Conservation (phyloP, 2,888 invertebrate species). For the Mactromeris polynyma region DNA sequence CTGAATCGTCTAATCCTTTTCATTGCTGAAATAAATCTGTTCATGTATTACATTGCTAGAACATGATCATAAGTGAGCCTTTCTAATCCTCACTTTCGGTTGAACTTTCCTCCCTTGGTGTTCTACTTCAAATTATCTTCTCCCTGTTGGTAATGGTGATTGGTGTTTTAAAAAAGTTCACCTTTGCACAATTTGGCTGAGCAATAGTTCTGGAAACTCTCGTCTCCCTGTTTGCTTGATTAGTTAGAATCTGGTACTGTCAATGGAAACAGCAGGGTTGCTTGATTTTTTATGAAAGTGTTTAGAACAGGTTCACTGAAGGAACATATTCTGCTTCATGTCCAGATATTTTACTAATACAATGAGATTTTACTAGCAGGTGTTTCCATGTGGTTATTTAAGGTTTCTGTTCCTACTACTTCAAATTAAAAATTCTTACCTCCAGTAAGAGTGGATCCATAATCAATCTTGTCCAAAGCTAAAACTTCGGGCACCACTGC, state of each 20-base stretch:
- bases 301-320: neutral
- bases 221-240: neutral
- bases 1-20: no score
- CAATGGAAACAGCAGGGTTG: neutral
- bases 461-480: neutral
- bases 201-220: neutral
- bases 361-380: neutral
- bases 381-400: neutral
- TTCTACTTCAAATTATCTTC: neutral
- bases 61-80: no score
- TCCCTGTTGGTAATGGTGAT: neutral
- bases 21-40: no score
- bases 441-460: no score
- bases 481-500: neutral
- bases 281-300: neutral
- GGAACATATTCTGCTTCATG: neutral
- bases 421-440: no score
- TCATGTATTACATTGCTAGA: no score
- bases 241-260: slow-evolving; percentile 3
- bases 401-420: no score
- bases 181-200: neutral
- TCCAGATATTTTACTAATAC: slow-evolving; percentile 2
- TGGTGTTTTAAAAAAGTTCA: neutral
- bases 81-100: neutral
- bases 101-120: neutral